Evolutionary conservation across 2,797 vertebrate genomes (phyloP).

Genomic region (Leptoclinus maculatus): DNA sequence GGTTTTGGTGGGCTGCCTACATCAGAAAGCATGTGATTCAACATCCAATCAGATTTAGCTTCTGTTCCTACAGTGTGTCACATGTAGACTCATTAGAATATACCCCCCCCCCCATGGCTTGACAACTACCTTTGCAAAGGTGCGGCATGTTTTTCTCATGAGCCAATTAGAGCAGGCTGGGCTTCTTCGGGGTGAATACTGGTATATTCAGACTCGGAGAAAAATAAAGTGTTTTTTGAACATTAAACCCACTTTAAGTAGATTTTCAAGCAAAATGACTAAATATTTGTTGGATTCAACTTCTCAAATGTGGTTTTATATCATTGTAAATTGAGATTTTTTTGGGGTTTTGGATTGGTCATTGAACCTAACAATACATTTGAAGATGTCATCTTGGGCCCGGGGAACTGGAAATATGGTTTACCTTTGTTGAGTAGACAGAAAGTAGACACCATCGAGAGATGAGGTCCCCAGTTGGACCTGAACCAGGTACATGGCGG

Average conservation of each 20-base stretch:
- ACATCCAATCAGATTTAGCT: neutral
- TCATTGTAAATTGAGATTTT: neutral
- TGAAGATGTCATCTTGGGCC: neutral
- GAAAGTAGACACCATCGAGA: neutral
- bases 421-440: neutral
- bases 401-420: neutral
- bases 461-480: neutral
- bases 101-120: neutral
- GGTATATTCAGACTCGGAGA: neutral
- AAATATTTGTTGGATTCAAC: neutral
- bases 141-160: neutral
- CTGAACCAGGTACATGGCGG: neutral
- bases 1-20: neutral
- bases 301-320: neutral
- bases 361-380: neutral
- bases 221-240: neutral
- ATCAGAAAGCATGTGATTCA: neutral
- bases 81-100: neutral
- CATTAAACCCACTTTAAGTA: neutral
- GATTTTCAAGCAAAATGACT: neutral
- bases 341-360: neutral
- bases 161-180: neutral
- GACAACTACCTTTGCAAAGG: neutral
- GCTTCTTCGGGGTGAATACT: neutral
- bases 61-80: neutral